These are phyloP conservation scores for Melanotaenia nigrans DNA, from an alignment of 2,797 vertebrate genomes.

Conservation along the genomic window DNA sequence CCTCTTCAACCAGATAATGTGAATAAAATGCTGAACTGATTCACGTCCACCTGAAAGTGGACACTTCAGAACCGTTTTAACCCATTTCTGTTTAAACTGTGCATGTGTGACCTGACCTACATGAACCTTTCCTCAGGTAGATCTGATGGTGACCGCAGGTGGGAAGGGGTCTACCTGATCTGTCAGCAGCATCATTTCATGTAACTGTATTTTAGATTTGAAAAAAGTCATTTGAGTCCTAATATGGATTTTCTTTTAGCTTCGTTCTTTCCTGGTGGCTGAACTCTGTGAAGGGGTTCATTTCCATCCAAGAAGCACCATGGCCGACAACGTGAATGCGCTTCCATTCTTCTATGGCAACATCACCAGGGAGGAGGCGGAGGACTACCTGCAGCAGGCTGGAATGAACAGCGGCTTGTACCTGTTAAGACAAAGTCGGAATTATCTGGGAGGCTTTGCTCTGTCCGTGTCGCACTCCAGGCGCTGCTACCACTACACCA, in stretches of 20 bases:
- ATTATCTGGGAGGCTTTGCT: conserved; percentile 92
- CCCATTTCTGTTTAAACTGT: too few species aligned
- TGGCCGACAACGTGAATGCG: conserved; percentile 81
- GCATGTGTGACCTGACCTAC: too few species aligned
- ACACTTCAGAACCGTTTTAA: too few species aligned
- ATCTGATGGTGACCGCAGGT: too few species aligned
- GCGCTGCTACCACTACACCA: conserved; percentile 94
- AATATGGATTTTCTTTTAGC: conserved; percentile 28
- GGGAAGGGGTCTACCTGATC: too few species aligned
- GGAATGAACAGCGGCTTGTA: conserved; percentile 60
- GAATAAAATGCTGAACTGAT: too few species aligned
- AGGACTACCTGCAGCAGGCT: conserved; percentile 78
- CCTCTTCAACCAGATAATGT: too few species aligned
- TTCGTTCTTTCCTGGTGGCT: conserved; percentile 19
- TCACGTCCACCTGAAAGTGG: too few species aligned
- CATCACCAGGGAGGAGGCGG: conserved; percentile 93
- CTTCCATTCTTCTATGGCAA: conserved; percentile 94
- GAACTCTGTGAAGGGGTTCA: conserved; percentile 10
- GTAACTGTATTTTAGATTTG: background rate
- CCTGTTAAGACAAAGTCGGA: conserved; percentile 93
- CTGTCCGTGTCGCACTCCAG: conserved; percentile 85
- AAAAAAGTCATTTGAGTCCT: background rate
- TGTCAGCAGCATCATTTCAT: background rate
- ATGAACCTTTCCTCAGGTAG: too few species aligned
- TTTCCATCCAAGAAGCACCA: conserved; percentile 27